These are phyloP conservation scores for Podarcis cretensis DNA, from an alignment of 2,113 vertebrate species.

Conservation along the genomic window DNA sequence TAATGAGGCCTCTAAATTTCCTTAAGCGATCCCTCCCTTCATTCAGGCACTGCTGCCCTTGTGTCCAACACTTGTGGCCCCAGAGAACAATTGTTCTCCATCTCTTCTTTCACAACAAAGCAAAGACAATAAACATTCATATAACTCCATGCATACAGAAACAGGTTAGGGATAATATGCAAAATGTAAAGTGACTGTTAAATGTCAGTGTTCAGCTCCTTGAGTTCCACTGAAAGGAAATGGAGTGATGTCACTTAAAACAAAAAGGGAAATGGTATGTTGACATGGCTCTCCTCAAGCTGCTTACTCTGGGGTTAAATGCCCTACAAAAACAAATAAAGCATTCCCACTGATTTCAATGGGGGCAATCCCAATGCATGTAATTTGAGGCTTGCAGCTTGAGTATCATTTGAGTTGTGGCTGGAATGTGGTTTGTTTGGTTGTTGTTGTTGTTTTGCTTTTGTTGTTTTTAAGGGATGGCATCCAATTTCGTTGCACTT, in stretches of 20 bases:
- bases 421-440: no score
- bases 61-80: neutral
- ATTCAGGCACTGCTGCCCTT: neutral
- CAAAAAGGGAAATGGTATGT: neutral
- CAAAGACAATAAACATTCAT: neutral
- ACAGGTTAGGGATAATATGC: neutral
- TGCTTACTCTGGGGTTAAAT: neutral
- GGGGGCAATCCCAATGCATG: neutral
- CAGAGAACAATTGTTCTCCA: neutral
- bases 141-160: neutral
- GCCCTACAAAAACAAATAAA: neutral
- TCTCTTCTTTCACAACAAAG: neutral
- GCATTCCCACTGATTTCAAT: neutral
- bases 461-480: no score
- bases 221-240: neutral
- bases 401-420: constrained; percentile 11
- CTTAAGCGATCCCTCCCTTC: neutral
- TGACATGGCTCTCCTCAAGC: neutral
- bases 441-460: no score
- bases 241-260: neutral
- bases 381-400: neutral
- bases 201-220: neutral
- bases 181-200: neutral
- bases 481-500: no score
- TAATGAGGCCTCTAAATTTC: neutral